Evolutionary conservation across 2,797 vertebrate genomes (phyloP).

Genomic region (Selene dorsalis): DNA sequence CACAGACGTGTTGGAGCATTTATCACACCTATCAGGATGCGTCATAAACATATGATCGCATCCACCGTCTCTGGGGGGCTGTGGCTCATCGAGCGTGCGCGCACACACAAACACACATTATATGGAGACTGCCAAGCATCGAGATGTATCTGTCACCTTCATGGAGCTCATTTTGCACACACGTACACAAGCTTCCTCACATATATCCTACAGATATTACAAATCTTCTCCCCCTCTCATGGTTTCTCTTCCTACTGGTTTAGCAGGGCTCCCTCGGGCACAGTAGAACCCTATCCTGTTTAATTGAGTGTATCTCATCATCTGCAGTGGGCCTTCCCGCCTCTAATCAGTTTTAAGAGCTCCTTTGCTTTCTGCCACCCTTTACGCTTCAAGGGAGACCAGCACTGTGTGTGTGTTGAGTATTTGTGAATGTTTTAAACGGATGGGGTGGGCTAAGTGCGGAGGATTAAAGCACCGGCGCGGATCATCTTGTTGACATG

Average conservation of each 20-base stretch:
- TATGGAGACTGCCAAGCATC: constrained; percentile 54
- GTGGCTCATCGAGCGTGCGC: constrained; percentile 31
- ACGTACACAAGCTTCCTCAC: background rate
- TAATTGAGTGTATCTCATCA: constrained; percentile 83
- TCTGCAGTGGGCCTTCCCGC: constrained; percentile 63
- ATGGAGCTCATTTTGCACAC: constrained; percentile 17
- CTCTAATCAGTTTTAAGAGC: constrained; percentile 78
- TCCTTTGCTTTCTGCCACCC: constrained; percentile 61
- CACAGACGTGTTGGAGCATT: constrained; percentile 76
- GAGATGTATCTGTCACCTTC: constrained; percentile 53
- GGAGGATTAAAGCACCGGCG: constrained; percentile 67
- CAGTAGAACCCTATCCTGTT: constrained; percentile 66
- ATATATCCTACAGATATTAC: constrained; percentile 32
- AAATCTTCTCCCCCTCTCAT: constrained; percentile 39
- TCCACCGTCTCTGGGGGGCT: constrained; percentile 45
- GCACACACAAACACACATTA: constrained; percentile 28
- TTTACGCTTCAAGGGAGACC: constrained; percentile 53
- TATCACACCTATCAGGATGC: constrained; percentile 78
- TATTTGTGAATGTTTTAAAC: constrained; percentile 58
- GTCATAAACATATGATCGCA: constrained; percentile 71
- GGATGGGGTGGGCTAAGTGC: constrained; percentile 58
- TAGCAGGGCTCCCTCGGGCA: constrained; percentile 64
- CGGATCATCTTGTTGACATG: constrained; percentile 67
- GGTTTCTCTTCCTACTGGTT: constrained; percentile 54
- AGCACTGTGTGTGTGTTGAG: constrained; percentile 17